phyloP scores from a whole-genome alignment of 2,113 vertebrate genomes.

The Herpailurus yagouaroundi region DNA sequence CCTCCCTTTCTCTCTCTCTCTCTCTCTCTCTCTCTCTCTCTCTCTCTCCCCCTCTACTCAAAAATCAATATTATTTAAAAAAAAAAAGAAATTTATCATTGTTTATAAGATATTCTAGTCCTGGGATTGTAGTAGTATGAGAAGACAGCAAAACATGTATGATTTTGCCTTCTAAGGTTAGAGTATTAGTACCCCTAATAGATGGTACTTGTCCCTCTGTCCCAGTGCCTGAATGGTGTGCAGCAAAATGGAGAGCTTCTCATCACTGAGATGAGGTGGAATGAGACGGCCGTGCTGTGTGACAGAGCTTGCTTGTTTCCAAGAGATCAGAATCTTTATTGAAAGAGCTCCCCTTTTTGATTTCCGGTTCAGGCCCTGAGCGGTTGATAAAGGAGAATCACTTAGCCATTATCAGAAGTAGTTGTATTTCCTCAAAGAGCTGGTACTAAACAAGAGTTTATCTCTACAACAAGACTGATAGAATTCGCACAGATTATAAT shows the following conservation, averaged over 20 bases:
- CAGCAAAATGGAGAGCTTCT: neutral
- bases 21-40: too few species aligned
- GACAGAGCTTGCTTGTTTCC: conserved; percentile 67
- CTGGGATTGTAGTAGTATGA: neutral
- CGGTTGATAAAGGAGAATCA: conserved; percentile 88
- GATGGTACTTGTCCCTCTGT: neutral
- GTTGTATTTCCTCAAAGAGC: conserved; percentile 84
- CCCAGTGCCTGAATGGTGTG: neutral
- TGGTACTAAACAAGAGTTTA: conserved; percentile 86
- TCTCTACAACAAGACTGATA: conserved; percentile 81
- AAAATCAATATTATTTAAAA: too few species aligned
- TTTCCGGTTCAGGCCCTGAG: conserved; percentile 83
- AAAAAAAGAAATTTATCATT: neutral
- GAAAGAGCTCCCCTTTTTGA: conserved; percentile 85
- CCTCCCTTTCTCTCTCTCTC: too few species aligned
- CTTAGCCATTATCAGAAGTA: conserved; percentile 86
- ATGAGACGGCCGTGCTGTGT: conserved; percentile 53
- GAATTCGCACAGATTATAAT: conserved; percentile 77
- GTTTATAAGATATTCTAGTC: neutral
- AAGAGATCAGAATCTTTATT: conserved; percentile 86
- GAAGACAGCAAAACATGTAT: neutral
- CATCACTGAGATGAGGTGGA: accelerated
- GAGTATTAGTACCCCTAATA: neutral
- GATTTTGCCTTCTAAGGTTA: neutral
- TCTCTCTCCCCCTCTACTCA: too few species aligned